Conservation (phyloP, 2,113 vertebrate genomes). For the Vidua chalybeata region DNA sequence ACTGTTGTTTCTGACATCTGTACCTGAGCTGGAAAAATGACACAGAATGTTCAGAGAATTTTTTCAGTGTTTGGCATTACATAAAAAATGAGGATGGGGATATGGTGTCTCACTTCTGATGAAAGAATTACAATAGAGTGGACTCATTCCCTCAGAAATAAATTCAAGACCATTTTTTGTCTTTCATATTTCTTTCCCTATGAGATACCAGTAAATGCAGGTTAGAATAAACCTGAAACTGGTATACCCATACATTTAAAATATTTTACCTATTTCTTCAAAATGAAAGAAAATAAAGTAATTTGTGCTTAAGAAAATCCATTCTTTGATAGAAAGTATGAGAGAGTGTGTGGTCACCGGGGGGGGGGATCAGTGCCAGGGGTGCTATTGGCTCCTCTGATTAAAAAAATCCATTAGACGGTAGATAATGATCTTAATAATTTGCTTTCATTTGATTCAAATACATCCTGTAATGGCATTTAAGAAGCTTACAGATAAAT, state of each 20-base stretch:
- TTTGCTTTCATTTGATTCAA: conserved; percentile 18
- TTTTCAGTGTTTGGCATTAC: background rate
- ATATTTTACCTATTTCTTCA: background rate
- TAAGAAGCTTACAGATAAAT: conserved; percentile 2
- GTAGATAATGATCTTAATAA: background rate
- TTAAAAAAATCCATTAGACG: background rate
- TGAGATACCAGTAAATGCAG: background rate
- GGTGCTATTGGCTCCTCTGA: background rate
- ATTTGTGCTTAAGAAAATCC: background rate
- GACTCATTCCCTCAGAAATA: background rate
- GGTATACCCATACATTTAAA: background rate
- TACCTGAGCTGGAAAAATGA: background rate
- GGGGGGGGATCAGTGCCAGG: background rate
- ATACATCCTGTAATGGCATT: background rate
- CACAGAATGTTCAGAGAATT: background rate
- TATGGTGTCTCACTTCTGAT: background rate
- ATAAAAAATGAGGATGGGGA: background rate
- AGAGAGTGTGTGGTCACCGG: background rate
- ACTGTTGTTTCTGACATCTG: background rate
- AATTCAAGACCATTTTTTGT: background rate
- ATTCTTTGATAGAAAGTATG: background rate
- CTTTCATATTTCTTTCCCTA: background rate
- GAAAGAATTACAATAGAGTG: background rate
- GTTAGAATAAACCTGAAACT: background rate
- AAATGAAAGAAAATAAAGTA: background rate